Evolutionary conservation across 2,888 invertebrate genomes (phyloP).

Genomic region (Argyresthia goedartella): DNA sequence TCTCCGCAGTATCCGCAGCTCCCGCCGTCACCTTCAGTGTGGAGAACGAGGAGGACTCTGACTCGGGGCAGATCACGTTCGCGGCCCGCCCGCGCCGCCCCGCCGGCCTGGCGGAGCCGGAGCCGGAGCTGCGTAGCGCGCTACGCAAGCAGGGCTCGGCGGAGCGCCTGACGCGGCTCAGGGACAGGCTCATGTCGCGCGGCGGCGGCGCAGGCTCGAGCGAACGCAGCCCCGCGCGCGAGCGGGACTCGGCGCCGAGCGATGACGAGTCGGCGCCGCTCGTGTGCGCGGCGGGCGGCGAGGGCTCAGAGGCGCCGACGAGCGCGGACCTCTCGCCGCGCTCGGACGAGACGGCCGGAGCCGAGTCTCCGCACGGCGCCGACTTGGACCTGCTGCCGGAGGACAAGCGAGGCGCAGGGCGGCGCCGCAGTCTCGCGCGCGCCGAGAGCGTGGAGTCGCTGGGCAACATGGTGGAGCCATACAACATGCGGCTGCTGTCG

Average conservation of each 20-base stretch:
- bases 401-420: neutral
- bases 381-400: conserved; percentile 40
- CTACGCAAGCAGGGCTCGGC: conserved; percentile 51
- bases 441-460: conserved; percentile 36
- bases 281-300: conserved; percentile 39
- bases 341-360: too few species aligned
- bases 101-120: conserved; percentile 52
- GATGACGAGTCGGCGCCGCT: conserved; percentile 80
- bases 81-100: conserved; percentile 24
- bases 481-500: conserved; percentile 53
- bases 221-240: conserved; percentile 51
- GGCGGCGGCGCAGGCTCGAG: conserved; percentile 44
- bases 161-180: conserved; percentile 45
- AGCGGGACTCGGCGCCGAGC: too few species aligned
- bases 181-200: conserved; percentile 46
- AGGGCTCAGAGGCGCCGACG: neutral
- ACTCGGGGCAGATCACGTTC: conserved; percentile 59
- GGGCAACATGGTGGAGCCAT: conserved; percentile 52
- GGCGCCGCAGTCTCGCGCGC: conserved; percentile 4
- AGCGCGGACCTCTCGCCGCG: neutral
- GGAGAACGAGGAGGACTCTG: conserved; percentile 49
- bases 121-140: too few species aligned
- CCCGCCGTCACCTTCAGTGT: conserved; percentile 64
- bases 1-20: conserved; percentile 17
- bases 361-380: too few species aligned